Base-by-base conservation (phyloP, 2,797 vertebrate genomes). In the Mormyrus proboscirostris region DNA sequence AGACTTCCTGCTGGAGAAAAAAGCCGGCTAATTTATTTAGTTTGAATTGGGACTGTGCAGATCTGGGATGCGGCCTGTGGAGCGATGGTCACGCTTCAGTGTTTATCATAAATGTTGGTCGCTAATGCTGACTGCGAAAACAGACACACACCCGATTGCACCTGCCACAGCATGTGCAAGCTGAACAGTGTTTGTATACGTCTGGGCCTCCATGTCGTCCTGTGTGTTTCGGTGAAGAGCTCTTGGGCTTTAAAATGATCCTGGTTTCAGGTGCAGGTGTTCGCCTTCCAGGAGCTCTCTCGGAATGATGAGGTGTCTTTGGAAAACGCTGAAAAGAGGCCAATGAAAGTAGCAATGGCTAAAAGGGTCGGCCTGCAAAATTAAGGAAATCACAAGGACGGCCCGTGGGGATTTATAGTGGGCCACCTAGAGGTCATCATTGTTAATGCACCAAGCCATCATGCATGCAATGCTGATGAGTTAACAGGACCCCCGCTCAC, bases 401-500 rank as follows among this genome's bases (percentile, higher is more conserved):
- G 92, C 92, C 92, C 83, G 90, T 84, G 57, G 92, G 92, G 92
- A 95, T 94, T 94, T 94, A 94, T 94, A 9, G 55, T 25, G 12
- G 55, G 1, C 41, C 4, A 19, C 86, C 29, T 14, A 16, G 14
- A 50, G 86, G 33, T 65, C 38, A 12, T 19, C 19, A 3, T 19
- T 2, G 1, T 65, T 69, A 88, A 14, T n/a, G 7, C 29, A 8
- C 12, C 29, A 87, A 87, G 8, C 53, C 44, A 2, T 16, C 57
- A 16, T 84, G 41, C n/a, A 90, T 91, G 91, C 92, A 91, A 92
- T 89, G 91, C 90, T 88, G 90, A 92, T 91, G 93, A 93, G 92
- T 93, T 94, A 93, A 93, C 91, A 88, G 90, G 91, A 93, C 93
- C 92, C 93, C 90, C 91, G 89, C 92, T 93, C 91, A 93, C 90